phyloP scores from a whole-genome alignment of 1,140 invertebrate genomes.

The Drosophila navojoa region DNA sequence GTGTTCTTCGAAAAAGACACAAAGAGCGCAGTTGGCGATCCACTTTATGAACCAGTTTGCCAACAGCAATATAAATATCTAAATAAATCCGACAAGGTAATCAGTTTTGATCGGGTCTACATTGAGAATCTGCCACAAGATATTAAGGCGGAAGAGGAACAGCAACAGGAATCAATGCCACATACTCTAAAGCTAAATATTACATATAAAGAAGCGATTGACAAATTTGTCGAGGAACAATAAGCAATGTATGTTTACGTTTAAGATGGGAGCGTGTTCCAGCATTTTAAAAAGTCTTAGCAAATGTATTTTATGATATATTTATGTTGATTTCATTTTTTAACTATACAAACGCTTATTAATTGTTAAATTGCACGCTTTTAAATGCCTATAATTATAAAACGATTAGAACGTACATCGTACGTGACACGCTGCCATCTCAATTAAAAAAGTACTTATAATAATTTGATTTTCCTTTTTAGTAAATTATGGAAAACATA shows the following conservation, averaged over 20 bases:
- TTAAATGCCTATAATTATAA: no score
- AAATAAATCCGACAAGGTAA: conserved; percentile 84
- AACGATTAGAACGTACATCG: not conserved
- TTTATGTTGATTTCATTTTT: no score
- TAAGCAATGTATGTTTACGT: conserved; percentile 16
- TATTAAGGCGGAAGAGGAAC: conserved; percentile 22
- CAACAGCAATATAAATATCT: conserved; percentile 83
- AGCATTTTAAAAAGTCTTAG: no score
- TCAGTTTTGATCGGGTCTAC: conserved; percentile 85
- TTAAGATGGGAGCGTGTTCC: not conserved
- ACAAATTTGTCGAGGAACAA: conserved; percentile 69
- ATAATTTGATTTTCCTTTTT: not conserved
- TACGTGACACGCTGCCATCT: not conserved
- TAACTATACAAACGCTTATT: no score
- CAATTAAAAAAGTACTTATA: not conserved
- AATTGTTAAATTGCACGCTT: no score
- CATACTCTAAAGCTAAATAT: conserved; percentile 53
- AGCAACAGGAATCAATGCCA: conserved; percentile 3
- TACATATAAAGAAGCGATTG: conserved; percentile 66
- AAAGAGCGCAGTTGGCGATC: conserved; percentile 81
- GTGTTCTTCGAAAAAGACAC: conserved; percentile 85
- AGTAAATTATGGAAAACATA: conserved; percentile 47
- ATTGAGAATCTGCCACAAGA: conserved; percentile 60
- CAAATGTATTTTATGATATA: not conserved
- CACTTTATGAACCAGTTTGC: conserved; percentile 84